phyloP scores from a whole-genome alignment of 2,888 invertebrate species.

The Piscicola geometra region DNA sequence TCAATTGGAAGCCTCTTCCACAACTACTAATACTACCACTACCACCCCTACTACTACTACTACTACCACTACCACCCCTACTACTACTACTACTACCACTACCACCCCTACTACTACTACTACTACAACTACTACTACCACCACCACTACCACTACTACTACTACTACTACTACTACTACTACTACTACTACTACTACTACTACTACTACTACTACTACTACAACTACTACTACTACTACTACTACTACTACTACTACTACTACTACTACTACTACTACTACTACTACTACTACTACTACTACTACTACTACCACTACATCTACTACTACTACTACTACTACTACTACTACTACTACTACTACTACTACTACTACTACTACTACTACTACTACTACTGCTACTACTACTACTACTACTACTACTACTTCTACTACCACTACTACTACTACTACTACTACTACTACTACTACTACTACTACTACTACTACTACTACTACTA shows the following conservation, averaged over 20 bases:
- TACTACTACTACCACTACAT: constrained; percentile 18
- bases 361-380: constrained; percentile 36
- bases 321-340: constrained; percentile 35
- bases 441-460: constrained; percentile 39
- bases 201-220: constrained; percentile 39
- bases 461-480: constrained; percentile 38
- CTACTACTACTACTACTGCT: constrained; percentile 38
- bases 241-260: constrained; percentile 37
- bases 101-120: constrained; percentile 16
- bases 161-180: constrained; percentile 38
- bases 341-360: constrained; percentile 38
- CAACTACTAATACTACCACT: constrained; percentile 38
- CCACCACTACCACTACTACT: constrained; percentile 19
- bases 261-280: constrained; percentile 39
- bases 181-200: constrained; percentile 38
- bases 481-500: constrained; percentile 38
- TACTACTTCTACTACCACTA: constrained; percentile 37
- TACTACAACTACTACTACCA: background rate
- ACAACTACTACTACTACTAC: constrained; percentile 39
- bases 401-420: constrained; percentile 39
- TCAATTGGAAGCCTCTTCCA: too few species aligned
- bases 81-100: constrained; percentile 36
- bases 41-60: constrained; percentile 38
- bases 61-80: constrained; percentile 38
- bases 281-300: constrained; percentile 30